A percentile compares a stretch with the other conserved stretches of the same genome.
phyloP scores from a whole-genome alignment of 1,140 invertebrate genomes.

The Aricia agestis region DNA sequence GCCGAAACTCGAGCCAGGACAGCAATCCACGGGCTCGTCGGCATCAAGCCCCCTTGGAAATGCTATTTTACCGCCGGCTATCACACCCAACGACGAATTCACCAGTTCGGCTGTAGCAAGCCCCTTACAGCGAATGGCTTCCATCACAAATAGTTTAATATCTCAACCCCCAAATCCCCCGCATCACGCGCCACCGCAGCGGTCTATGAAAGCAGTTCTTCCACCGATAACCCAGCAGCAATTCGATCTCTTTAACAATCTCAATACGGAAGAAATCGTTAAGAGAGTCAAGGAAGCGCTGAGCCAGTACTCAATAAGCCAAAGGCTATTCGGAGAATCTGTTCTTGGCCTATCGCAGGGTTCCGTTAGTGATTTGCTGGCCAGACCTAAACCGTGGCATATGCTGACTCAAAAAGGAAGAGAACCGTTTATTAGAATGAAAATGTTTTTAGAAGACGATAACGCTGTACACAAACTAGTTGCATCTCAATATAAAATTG shows the following conservation, averaged over 20 bases:
- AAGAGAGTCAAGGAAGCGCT: conserved; percentile 98
- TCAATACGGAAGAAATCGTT: conserved; percentile 99
- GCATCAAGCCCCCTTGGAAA: conserved; percentile 88
- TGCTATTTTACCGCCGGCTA: conserved; percentile 87
- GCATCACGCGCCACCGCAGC: conserved; percentile 86
- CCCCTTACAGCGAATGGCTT: conserved; percentile 97
- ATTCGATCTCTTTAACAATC: conserved; percentile 98
- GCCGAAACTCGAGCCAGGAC: conserved; percentile 86
- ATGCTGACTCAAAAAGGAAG: conserved; percentile 98
- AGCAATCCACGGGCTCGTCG: conserved; percentile 80
- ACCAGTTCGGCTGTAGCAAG: conserved; percentile 87
- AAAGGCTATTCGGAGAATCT: conserved; percentile 97
- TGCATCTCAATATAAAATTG: conserved; percentile 98
- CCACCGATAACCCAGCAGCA: conserved; percentile 99
- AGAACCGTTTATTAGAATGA: conserved; percentile 98
- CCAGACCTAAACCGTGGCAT: conserved; percentile 97
- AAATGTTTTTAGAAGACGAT: conserved; percentile 98
- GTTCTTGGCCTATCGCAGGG: conserved; percentile 97
- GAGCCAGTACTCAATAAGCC: conserved; percentile 98
- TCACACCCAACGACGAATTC: conserved; percentile 87
- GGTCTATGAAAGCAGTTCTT: conserved; percentile 95
- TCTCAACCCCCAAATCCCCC: conserved; percentile 91
- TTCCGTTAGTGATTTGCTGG: conserved; percentile 95
- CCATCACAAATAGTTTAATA: conserved; percentile 96
- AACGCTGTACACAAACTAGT: conserved; percentile 97